Conservation (phyloP, 2,888 invertebrate genomes). For the Tubulanus polymorphus region DNA sequence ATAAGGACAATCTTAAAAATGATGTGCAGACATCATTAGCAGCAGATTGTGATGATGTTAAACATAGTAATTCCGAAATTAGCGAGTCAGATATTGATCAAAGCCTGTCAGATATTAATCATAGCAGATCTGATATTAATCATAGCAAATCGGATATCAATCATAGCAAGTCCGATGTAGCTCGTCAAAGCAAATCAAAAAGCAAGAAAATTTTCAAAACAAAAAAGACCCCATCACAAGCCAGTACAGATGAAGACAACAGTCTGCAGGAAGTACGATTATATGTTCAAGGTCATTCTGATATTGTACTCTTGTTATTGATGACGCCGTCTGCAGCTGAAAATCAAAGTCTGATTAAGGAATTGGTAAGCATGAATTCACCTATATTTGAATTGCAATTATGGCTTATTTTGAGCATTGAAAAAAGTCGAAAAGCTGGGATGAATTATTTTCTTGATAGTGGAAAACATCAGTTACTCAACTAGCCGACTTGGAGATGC, state of each 20-base stretch:
- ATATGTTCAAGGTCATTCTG: slow-evolving; percentile 41
- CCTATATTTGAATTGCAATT: too few species aligned
- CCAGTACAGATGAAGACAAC: background rate
- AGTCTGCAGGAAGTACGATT: slow-evolving; percentile 20
- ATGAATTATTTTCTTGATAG: slow-evolving; percentile 25
- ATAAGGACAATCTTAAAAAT: too few species aligned
- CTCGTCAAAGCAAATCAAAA: background rate
- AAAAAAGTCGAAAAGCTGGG: too few species aligned
- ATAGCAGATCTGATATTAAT: background rate
- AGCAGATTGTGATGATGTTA: too few species aligned
- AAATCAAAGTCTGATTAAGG: slow-evolving; percentile 26
- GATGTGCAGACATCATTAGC: too few species aligned
- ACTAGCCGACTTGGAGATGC: slow-evolving; percentile 38
- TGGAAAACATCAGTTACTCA: slow-evolving; percentile 37
- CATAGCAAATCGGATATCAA: background rate
- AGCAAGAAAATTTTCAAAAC: background rate
- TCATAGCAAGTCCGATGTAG: background rate
- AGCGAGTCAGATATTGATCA: background rate
- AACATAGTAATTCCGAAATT: too few species aligned
- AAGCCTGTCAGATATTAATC: background rate
- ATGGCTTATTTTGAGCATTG: too few species aligned
- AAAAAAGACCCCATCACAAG: background rate
- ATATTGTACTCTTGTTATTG: slow-evolving; percentile 34
- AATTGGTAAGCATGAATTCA: slow-evolving; percentile 31
- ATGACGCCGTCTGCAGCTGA: slow-evolving; percentile 27